Percentiles rank a stretch among this genome's conserved stretches.
Evolutionary conservation across 2,113 vertebrate species (phyloP).

Genomic region (Machaerirhynchus nigripectus): DNA sequence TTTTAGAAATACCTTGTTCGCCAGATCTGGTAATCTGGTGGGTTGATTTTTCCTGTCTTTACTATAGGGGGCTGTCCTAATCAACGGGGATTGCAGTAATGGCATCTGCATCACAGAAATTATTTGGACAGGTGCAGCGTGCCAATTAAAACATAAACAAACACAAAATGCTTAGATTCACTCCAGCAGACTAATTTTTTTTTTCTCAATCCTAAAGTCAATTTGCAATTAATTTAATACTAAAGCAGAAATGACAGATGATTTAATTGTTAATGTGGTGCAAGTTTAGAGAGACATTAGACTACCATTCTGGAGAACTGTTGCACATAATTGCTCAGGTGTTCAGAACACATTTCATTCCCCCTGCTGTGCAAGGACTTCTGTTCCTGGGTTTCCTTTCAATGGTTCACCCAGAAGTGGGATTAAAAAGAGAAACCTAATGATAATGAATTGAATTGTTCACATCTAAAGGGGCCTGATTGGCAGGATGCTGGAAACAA

Average conservation of each 20-base stretch:
- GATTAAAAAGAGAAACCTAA: slow-evolving; percentile 70
- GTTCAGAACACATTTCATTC: slow-evolving; percentile 48
- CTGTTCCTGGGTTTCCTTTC: slow-evolving; percentile 60
- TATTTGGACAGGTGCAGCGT: not conserved
- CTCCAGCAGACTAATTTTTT: not conserved
- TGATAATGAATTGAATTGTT: slow-evolving; percentile 83
- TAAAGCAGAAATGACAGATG: slow-evolving; percentile 49
- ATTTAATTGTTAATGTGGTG: slow-evolving; percentile 50
- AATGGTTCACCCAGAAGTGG: slow-evolving; percentile 62
- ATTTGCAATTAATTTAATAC: slow-evolving; percentile 33
- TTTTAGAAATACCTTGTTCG: not conserved
- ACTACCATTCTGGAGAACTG: slow-evolving; percentile 23
- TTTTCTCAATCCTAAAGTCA: not conserved
- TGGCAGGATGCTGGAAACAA: slow-evolving; percentile 71
- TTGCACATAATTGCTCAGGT: slow-evolving; percentile 67
- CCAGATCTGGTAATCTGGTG: not conserved
- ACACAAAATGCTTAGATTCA: not conserved
- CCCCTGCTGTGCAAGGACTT: slow-evolving; percentile 41
- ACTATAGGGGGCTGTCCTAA: not conserved
- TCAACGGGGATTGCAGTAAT: not conserved
- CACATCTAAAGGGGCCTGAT: slow-evolving; percentile 64
- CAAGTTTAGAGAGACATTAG: slow-evolving; percentile 62
- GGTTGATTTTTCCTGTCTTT: not conserved
- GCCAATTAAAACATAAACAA: not conserved
- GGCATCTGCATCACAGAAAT: not conserved